Evolutionary conservation across 1,140 invertebrate genomes (phyloP), one percentile per base, ranked within the genome.

Genomic region (Phymorhynchus buccinoides): DNA sequence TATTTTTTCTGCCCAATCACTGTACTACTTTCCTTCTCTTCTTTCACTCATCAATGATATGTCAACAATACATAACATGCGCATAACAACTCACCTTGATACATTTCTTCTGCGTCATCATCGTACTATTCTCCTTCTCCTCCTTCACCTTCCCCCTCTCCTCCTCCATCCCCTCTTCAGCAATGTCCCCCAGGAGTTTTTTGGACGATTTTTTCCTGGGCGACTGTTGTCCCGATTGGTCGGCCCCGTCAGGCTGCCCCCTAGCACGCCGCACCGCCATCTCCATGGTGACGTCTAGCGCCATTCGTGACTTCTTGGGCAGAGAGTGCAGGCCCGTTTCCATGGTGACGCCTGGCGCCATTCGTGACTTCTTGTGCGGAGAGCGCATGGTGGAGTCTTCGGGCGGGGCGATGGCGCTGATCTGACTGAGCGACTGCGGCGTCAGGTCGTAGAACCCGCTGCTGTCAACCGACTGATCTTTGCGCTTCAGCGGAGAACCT

Each of bases 231-330:
- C 89, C 90, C 79, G 88, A 90, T 80, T 87, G 90, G 56, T 92
- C 91, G 30, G 91, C 91, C 27, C 91, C 92, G 88, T 93, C 91
- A 18, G 91, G 91, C 68, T 91, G 86, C n/a, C 92, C 91, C 85
- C 91, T 87, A 16, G 91, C 91, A 52, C 87, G 87, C 27, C 90
- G 84, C 22, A 93, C 91, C 41, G 92, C 92, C 66, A 89, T 88
- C 80, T 93, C 91, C 88, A 89, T 90, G 0, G 91, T 92, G n/a
- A n/a, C n/a, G n/a, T n/a, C n/a, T n/a, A n/a, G n/a, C n/a, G n/a
- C n/a, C n/a, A n/a, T n/a, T n/a, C n/a, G n/a, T n/a, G n/a, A n/a
- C n/a, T n/a, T n/a, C n/a, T n/a, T n/a, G n/a, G n/a, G n/a, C n/a
- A n/a, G n/a, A n/a, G n/a, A n/a, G n/a, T n/a, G n/a, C n/a, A n/a